phyloP scores from a whole-genome alignment of 2,888 invertebrate species.

The Thecophora atra region DNA sequence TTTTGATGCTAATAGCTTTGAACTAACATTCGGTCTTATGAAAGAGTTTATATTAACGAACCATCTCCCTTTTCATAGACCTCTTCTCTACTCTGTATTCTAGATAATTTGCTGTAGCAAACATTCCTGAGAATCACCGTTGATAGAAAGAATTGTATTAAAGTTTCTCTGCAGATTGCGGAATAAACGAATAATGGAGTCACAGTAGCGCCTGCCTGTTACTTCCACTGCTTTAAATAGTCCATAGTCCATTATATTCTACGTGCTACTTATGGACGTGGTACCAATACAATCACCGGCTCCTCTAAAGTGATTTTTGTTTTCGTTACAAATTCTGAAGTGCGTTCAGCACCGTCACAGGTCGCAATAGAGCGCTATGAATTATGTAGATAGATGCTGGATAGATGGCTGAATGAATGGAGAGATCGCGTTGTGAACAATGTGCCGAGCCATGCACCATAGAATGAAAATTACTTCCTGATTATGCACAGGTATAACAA shows the following conservation, averaged over 20 bases:
- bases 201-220: background rate
- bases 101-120: background rate
- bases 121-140: background rate
- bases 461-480: slow-evolving; percentile 46
- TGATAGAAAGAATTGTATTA: background rate
- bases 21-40: background rate
- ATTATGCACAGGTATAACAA: slow-evolving; percentile 36
- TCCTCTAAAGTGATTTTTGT: background rate
- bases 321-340: slow-evolving; percentile 11
- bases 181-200: background rate
- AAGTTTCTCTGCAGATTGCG: background rate
- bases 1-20: too few relatives aligned
- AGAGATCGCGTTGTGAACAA: slow-evolving; percentile 8
- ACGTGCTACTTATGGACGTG: background rate
- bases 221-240: background rate
- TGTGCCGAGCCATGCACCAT: slow-evolving; percentile 39
- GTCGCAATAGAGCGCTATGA: slow-evolving; percentile 22
- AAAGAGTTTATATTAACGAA: background rate
- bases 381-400: slow-evolving; percentile 22
- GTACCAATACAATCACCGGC: background rate
- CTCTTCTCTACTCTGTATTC: background rate
- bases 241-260: background rate
- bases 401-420: background rate
- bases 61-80: background rate
- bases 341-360: slow-evolving; percentile 23